A percentile compares a stretch with the other conserved stretches of the same genome.
Conservation (phyloP, 2,113 vertebrate genomes). For the Ameiurus melas region DNA sequence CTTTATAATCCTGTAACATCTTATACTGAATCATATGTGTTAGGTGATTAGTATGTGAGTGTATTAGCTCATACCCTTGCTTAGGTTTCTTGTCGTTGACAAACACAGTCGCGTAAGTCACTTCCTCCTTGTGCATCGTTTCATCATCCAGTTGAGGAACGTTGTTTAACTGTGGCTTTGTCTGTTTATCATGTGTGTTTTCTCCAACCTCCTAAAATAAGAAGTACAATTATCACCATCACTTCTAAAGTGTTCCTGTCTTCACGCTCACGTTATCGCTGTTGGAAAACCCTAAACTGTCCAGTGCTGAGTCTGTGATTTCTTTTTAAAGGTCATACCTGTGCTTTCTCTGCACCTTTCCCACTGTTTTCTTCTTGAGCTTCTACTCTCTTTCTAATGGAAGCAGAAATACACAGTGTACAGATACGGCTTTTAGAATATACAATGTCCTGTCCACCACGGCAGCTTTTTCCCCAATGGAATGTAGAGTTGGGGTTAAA, state of each 20-base stretch:
- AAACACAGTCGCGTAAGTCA: too few species aligned
- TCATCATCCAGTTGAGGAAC: too few species aligned
- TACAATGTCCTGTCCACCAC: background rate
- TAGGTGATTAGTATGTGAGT: too few species aligned
- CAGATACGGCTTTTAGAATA: background rate
- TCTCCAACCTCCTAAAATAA: background rate
- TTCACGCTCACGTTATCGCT: background rate
- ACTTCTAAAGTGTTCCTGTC: background rate
- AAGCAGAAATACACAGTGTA: background rate
- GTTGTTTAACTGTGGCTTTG: too few species aligned
- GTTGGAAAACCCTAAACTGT: background rate
- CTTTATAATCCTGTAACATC: background rate
- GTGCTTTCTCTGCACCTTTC: background rate
- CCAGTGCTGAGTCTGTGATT: too few species aligned
- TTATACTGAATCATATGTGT: background rate
- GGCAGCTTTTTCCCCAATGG: background rate
- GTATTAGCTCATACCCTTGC: too few species aligned
- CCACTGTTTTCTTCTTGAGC: background rate
- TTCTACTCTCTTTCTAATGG: background rate
- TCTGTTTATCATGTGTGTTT: too few species aligned
- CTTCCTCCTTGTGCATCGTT: too few species aligned
- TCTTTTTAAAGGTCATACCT: slow-evolving; percentile 7
- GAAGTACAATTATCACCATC: background rate
- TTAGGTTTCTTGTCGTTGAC: too few species aligned
- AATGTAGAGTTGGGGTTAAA: background rate